Evolutionary conservation across 2,113 vertebrate species (phyloP).

Genomic region (Junco hyemalis): DNA sequence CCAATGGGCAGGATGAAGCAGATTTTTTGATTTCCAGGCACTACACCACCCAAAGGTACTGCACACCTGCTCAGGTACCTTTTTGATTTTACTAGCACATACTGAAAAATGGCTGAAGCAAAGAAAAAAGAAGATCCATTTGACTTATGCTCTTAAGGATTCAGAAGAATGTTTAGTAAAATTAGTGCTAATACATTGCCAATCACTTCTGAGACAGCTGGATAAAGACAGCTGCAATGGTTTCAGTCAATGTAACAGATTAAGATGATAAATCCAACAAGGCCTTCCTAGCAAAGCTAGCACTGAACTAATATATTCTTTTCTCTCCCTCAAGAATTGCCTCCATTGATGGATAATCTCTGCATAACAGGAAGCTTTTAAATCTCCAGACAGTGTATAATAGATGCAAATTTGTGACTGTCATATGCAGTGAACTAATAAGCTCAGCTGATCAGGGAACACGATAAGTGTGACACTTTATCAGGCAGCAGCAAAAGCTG

Average conservation of each 20-base stretch:
- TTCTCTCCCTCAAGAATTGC: constrained; percentile 18
- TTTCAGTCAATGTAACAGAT: constrained; percentile 35
- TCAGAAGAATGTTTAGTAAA: constrained; percentile 17
- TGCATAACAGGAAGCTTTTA: constrained; percentile 36
- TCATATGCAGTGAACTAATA: constrained; percentile 33
- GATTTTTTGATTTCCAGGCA: background rate
- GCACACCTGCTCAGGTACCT: background rate
- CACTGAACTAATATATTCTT: background rate
- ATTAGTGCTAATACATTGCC: constrained; percentile 26
- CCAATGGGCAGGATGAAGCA: background rate
- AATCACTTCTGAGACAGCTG: background rate
- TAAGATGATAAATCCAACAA: constrained; percentile 54
- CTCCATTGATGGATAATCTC: constrained; percentile 42
- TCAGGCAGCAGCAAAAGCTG: constrained; percentile 39
- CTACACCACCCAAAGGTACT: background rate
- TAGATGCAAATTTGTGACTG: constrained; percentile 48
- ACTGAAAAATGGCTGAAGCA: background rate
- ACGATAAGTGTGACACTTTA: constrained; percentile 31
- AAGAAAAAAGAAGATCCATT: background rate
- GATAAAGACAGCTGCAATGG: background rate
- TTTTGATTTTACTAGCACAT: background rate
- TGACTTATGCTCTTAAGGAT: constrained; percentile 6
- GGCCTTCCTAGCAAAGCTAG: constrained; percentile 1
- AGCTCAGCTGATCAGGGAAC: constrained; percentile 20
- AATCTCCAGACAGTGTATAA: constrained; percentile 46